A percentile compares a stretch with the other conserved stretches of the same genome.
These are phyloP conservation scores for Aphelinus certus DNA, from an alignment of 1,140 invertebrate species.

Conservation along the genomic window DNA sequence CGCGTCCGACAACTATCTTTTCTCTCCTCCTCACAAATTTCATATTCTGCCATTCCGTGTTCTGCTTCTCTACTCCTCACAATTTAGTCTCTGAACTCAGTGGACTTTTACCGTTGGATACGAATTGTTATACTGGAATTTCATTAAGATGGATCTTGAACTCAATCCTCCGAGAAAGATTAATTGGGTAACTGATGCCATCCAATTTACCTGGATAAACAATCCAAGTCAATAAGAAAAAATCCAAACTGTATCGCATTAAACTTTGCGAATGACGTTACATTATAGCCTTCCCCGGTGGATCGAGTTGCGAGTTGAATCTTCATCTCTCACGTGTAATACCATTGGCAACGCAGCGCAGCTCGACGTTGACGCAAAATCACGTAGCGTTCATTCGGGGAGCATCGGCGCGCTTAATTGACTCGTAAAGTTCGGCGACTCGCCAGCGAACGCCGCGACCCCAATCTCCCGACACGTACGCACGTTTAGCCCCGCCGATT, in stretches of 20 bases:
- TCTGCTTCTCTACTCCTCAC: too few species aligned
- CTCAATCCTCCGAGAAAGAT: too few species aligned
- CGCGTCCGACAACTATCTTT: slow-evolving; percentile 5
- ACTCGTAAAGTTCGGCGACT: slow-evolving; percentile 37
- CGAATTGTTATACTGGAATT: too few species aligned
- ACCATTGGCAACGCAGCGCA: background rate
- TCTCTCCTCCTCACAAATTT: background rate
- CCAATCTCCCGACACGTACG: slow-evolving; percentile 23
- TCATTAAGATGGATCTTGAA: too few species aligned
- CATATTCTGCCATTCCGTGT: too few species aligned
- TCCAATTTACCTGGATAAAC: too few species aligned
- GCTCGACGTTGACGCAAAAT: slow-evolving; percentile 12
- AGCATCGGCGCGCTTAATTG: slow-evolving; percentile 30
- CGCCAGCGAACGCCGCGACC: slow-evolving; percentile 8
- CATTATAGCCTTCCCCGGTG: background rate
- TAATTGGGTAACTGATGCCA: too few species aligned
- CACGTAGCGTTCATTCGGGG: slow-evolving; percentile 32
- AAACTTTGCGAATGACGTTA: too few species aligned
- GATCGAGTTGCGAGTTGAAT: background rate
- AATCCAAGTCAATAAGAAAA: too few species aligned
- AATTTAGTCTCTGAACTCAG: too few species aligned
- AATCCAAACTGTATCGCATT: too few species aligned
- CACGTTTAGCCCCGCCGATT: background rate
- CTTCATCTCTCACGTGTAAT: slow-evolving; percentile 34
- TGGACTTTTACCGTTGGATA: too few species aligned